phyloP scores from a whole-genome alignment of 2,888 invertebrate genomes.

The Phengaris arion region DNA sequence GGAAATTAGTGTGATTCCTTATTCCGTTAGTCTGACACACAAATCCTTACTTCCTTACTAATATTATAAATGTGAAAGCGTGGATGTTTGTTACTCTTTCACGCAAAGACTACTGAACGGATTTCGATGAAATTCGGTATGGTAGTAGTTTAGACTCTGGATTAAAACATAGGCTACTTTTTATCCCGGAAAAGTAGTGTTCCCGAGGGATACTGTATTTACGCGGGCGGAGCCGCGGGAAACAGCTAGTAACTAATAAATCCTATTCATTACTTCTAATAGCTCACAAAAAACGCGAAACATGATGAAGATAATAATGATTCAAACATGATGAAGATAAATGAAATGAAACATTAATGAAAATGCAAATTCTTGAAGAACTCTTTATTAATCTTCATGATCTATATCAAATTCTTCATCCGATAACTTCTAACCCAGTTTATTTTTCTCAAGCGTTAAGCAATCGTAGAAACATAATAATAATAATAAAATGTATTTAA shows the following conservation, averaged over 20 bases:
- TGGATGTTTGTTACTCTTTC: no score
- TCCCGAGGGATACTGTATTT: no score
- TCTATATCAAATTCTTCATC: background rate
- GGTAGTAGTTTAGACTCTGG: no score
- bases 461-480: background rate
- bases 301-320: background rate
- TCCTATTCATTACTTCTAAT: background rate
- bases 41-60: no score
- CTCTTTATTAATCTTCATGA: background rate
- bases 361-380: background rate
- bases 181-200: no score
- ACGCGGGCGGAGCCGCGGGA: no score
- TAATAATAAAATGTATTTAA: no score
- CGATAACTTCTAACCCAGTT: background rate
- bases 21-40: slow-evolving; percentile 4
- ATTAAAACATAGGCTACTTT: no score
- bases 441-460: background rate
- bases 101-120: no score
- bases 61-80: no score
- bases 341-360: background rate
- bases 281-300: background rate
- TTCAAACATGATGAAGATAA: background rate
- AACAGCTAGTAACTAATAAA: background rate
- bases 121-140: no score
- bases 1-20: slow-evolving; percentile 25